Evolutionary conservation across 2,888 invertebrate species (phyloP).

Genomic region (Parnassius orleans): DNA sequence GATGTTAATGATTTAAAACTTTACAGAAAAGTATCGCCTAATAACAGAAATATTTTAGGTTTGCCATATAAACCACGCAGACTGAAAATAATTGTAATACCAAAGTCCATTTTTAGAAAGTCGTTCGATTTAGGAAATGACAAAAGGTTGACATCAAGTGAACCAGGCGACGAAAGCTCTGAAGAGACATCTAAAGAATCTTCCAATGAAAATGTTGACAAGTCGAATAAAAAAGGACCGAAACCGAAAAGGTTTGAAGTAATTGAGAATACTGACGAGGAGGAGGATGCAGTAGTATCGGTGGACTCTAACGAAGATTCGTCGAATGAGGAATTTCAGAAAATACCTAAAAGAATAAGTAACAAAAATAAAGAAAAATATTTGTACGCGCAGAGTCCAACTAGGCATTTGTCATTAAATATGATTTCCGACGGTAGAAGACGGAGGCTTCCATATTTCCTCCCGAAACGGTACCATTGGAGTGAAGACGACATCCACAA

Average conservation of each 20-base stretch:
- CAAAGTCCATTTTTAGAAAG: not conserved
- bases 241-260: slow-evolving; percentile 28
- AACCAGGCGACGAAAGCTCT: slow-evolving; percentile 3
- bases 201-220: not conserved
- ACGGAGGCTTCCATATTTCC: slow-evolving; percentile 46
- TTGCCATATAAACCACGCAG: not conserved
- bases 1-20: slow-evolving; percentile 33
- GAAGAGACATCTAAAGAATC: slow-evolving; percentile 1
- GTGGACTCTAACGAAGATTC: not conserved
- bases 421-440: slow-evolving; percentile 1
- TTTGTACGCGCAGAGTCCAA: slow-evolving; percentile 35
- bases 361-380: slow-evolving; percentile 12
- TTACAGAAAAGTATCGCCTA: slow-evolving; percentile 1
- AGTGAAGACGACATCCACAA: slow-evolving; percentile 40
- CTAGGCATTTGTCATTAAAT: slow-evolving; percentile 23
- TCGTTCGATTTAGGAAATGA: not conserved
- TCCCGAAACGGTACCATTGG: slow-evolving; percentile 61
- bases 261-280: slow-evolving; percentile 20
- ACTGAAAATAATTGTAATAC: slow-evolving; percentile 6
- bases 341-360: slow-evolving; percentile 1
- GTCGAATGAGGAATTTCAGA: slow-evolving; percentile 2
- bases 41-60: not conserved
- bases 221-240: not conserved
- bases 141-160: not conserved
- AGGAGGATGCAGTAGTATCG: slow-evolving; percentile 1